Conservation (phyloP, 1,140 invertebrate genomes). For the Lordiphosa mommai region DNA sequence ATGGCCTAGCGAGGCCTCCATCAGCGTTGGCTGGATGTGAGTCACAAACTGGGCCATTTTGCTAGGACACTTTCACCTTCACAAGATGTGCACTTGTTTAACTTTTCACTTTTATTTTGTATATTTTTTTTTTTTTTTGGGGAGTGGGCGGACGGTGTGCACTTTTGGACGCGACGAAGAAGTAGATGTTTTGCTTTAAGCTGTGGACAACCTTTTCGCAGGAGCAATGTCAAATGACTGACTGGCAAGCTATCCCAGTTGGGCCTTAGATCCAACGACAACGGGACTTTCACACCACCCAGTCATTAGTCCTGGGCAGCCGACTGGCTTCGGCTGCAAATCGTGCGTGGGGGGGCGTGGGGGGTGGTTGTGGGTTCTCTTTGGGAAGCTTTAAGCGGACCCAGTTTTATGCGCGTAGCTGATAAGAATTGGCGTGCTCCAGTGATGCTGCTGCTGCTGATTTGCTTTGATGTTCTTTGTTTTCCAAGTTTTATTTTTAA, state of each 20-base stretch:
- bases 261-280: conserved; percentile 61
- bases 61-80: conserved; percentile 15
- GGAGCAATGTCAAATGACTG: conserved; percentile 79
- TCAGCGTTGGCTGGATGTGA: conserved; percentile 82
- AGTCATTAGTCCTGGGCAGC: conserved; percentile 8
- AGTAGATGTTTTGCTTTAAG: conserved; percentile 35
- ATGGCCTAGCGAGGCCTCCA: conserved; percentile 82
- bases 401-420: conserved; percentile 54
- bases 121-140: conserved; percentile 7
- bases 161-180: conserved; percentile 37
- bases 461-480: background rate
- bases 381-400: conserved; percentile 67
- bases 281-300: conserved; percentile 50
- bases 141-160: conserved; percentile 2
- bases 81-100: conserved; percentile 51
- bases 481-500: background rate
- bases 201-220: conserved; percentile 74
- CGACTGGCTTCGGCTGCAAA: conserved; percentile 46
- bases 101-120: conserved; percentile 29
- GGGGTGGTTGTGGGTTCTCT: background rate
- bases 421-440: conserved; percentile 34
- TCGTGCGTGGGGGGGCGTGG: conserved; percentile 25
- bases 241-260: conserved; percentile 63
- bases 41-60: conserved; percentile 82
- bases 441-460: conserved; percentile 10